Evolutionary conservation across 2,113 vertebrate species (phyloP).

Genomic region (Eclectus roratus): DNA sequence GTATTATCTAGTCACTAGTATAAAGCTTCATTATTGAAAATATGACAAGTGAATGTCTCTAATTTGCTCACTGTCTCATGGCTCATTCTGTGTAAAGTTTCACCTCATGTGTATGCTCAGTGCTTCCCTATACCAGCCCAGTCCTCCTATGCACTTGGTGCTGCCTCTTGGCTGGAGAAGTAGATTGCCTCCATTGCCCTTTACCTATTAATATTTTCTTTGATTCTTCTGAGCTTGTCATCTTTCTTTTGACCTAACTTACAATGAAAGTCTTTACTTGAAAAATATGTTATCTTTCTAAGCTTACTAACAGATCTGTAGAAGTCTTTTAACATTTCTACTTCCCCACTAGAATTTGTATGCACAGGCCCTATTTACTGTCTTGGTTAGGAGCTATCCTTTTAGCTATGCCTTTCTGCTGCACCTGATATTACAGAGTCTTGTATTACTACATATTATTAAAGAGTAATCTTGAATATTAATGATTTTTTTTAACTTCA

Average conservation of each 20-base stretch:
- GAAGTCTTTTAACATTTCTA: not conserved
- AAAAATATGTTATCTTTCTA: not conserved
- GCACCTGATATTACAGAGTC: not conserved
- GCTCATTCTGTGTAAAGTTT: not conserved
- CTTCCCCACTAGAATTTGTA: not conserved
- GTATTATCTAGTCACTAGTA: not conserved
- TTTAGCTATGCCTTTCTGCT: not conserved
- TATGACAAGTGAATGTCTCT: not conserved
- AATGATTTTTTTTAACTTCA: not conserved
- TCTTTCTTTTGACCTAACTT: not conserved
- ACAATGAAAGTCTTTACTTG: not conserved
- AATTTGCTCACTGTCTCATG: not conserved
- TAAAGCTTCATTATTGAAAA: not conserved
- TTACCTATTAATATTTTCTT: not conserved
- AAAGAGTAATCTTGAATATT: not conserved
- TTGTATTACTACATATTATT: not conserved
- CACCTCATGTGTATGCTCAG: accelerated
- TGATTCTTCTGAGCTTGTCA: not conserved
- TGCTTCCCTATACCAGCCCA: not conserved
- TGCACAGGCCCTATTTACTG: not conserved
- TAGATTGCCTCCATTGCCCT: not conserved
- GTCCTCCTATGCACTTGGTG: not conserved
- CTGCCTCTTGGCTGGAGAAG: not conserved
- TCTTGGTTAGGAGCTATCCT: not conserved
- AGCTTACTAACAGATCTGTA: not conserved